Conservation (phyloP, 2,888 invertebrate species). For the Rhimphoctona megacephalus region DNA sequence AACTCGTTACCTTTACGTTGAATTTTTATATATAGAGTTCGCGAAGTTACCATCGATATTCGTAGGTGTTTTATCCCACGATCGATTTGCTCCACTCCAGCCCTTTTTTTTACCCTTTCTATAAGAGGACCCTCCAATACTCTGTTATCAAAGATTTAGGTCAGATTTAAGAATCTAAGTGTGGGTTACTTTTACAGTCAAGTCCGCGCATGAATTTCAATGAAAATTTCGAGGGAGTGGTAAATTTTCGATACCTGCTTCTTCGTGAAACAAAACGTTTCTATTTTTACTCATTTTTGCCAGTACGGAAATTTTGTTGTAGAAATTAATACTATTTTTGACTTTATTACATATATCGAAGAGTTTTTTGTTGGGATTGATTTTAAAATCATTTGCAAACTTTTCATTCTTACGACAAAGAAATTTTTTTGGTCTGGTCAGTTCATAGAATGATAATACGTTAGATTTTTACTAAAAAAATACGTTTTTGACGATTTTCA, state of each 20-base stretch:
- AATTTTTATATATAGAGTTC: background rate
- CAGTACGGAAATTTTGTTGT: background rate
- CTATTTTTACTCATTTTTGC: background rate
- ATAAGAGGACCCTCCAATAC: background rate
- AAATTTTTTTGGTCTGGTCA: background rate
- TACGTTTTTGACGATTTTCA: background rate
- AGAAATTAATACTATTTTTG: background rate
- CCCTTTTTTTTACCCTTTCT: background rate
- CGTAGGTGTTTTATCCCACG: slow-evolving; percentile 1
- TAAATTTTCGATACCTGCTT: background rate
- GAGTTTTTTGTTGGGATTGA: background rate
- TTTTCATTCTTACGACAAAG: background rate
- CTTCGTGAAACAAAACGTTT: background rate
- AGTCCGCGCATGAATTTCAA: slow-evolving; percentile 9
- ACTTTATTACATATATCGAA: background rate
- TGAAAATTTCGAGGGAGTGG: background rate
- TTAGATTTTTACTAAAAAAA: background rate
- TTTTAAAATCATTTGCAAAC: background rate
- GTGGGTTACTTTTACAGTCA: background rate
- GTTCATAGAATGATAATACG: background rate
- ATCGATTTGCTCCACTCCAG: background rate
- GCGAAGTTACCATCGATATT: background rate
- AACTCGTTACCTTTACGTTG: background rate
- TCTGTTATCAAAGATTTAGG: slow-evolving; percentile 10
- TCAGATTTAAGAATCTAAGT: background rate